Evolutionary conservation across 2,797 vertebrate species (phyloP).

Genomic region (Intellagama lesueurii): DNA sequence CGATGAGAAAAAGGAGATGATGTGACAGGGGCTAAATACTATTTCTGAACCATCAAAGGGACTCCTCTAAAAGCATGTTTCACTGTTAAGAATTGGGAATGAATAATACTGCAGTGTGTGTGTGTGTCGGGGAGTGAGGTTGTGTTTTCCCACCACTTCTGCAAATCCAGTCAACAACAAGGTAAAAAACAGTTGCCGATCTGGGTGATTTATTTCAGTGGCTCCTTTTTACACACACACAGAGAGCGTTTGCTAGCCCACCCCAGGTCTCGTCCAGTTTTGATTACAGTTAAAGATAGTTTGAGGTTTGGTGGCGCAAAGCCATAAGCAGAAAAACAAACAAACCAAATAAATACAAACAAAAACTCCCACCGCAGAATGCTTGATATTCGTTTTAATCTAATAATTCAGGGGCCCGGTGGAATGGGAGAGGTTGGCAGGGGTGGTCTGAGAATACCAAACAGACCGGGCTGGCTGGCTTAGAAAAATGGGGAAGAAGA

Average conservation of each 20-base stretch:
- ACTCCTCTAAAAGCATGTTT: not conserved
- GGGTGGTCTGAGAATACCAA: slow-evolving; percentile 80
- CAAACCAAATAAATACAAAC: not conserved
- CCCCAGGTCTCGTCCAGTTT: not conserved
- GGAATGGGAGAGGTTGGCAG: slow-evolving; percentile 69
- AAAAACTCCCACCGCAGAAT: slow-evolving; percentile 73
- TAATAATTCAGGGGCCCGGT: slow-evolving; percentile 78
- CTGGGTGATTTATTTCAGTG: slow-evolving; percentile 24
- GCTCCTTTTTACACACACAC: not conserved
- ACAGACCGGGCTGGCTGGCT: slow-evolving; percentile 71
- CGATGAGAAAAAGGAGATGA: not conserved
- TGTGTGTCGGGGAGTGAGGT: not conserved
- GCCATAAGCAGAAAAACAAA: slow-evolving; percentile 69
- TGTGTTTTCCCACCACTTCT: not conserved
- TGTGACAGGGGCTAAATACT: too few species aligned
- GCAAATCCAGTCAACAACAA: slow-evolving; percentile 28
- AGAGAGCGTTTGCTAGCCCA: not conserved
- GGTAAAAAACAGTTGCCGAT: slow-evolving; percentile 2
- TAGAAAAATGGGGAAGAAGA: slow-evolving; percentile 75
- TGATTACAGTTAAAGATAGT: slow-evolving; percentile 78
- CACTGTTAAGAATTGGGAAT: not conserved
- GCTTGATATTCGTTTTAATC: slow-evolving; percentile 85
- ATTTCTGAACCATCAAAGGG: slow-evolving; percentile 4
- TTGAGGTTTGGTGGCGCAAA: slow-evolving; percentile 60
- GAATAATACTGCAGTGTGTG: not conserved